Evolutionary conservation across 2,797 vertebrate genomes (phyloP), one percentile per base, ranked within the genome.

Genomic region (Pseudopleuronectes americanus): DNA sequence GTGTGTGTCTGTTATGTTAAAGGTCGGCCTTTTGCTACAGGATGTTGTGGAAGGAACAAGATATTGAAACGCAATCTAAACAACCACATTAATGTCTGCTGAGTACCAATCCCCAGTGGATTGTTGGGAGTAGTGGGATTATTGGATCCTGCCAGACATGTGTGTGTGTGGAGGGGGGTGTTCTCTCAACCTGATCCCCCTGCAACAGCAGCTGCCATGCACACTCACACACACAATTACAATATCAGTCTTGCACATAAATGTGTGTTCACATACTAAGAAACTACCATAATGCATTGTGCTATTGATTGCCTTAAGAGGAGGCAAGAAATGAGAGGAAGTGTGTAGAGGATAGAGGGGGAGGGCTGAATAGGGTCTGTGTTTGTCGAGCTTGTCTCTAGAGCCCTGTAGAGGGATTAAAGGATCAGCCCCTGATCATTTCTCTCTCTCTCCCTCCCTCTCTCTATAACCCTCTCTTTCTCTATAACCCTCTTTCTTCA

Each of bases 391-490:
- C 84, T 64, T 80, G 69, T 81, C 84, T 88, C 83, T 77, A 55
- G 80, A 90, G 86, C 78, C 77, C 72, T 84, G 85, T 83, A 76
- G 81, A 84, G 41, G 87, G 92, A 93, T 93, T 93, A 92, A 90
- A 88, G 89, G 86, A 92, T 93, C 90, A 94, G 74, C 74, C 78
- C 79, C 67, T 86, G 81, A 85, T 91, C 65, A 92, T 87, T 84
- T 82, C 59, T 78, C 70, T 63, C 73, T 48, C 71, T 53, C 45
- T 21, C 38, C 24, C 31, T 66, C 63, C 71, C 43, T 41, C 54
- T 49, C 28, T 54, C 28, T 64, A 10, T 45, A 19, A 45, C 36
- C 41, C 57, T 49, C 28, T 58, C 33, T 64, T 13, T 53, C 23
- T 52, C 43, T 13, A 1, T 49, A 57, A 56, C 47, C 28, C 56